These are phyloP conservation scores for Corvus cornix DNA, from an alignment of 2,113 vertebrate genomes.

Conservation along the genomic window DNA sequence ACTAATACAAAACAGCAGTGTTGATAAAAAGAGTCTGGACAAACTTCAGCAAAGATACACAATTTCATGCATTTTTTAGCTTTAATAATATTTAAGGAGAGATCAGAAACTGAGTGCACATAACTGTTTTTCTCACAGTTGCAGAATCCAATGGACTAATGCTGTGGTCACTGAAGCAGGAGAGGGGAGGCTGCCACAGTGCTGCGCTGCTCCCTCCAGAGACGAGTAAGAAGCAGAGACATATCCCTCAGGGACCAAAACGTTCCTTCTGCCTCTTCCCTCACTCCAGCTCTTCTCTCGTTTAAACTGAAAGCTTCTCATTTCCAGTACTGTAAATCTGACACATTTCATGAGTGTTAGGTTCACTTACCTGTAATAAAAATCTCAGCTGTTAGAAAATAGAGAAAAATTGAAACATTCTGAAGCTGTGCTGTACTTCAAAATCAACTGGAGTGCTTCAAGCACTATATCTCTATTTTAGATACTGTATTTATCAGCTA, in stretches of 20 bases:
- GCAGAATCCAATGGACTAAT: not conserved
- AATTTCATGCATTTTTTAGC: not conserved
- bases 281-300: not conserved
- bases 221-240: not conserved
- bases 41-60: not conserved
- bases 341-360: not conserved
- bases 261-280: not conserved
- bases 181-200: accelerated
- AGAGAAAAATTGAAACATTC: not conserved
- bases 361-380: not conserved
- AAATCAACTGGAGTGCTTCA: not conserved
- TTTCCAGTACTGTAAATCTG: not conserved
- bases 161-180: not conserved
- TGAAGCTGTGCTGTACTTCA: not conserved
- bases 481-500: not conserved
- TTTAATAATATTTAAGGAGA: not conserved
- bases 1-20: not conserved
- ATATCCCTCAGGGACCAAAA: not conserved
- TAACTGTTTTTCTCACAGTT: not conserved
- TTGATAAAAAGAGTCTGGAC: not conserved
- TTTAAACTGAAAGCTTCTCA: not conserved
- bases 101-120: not conserved
- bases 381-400: not conserved
- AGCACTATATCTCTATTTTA: not conserved
- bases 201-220: not conserved